Evolutionary conservation across 2,113 vertebrate species (phyloP).

Genomic region (Thomomys bottae): DNA sequence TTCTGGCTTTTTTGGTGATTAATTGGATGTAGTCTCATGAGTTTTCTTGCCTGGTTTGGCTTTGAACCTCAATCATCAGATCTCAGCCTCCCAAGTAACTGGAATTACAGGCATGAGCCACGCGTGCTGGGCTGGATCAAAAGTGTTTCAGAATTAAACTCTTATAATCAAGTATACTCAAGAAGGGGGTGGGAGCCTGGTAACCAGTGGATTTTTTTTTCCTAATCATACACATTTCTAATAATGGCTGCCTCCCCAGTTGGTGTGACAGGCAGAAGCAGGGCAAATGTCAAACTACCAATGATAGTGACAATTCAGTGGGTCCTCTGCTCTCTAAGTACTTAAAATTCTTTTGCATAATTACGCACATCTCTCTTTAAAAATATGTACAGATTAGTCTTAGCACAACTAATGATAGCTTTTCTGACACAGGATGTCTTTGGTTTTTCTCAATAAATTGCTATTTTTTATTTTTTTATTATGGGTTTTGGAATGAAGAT

Average conservation of each 20-base stretch:
- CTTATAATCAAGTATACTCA: background rate
- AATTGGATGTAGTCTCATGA: too few species aligned
- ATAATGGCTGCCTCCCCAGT: slow-evolving; percentile 53
- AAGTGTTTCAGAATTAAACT: slow-evolving; percentile 43
- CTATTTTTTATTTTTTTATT: slow-evolving; percentile 79
- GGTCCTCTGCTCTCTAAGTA: slow-evolving; percentile 31
- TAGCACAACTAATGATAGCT: slow-evolving; percentile 70
- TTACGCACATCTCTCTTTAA: slow-evolving; percentile 52
- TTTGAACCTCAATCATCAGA: too few species aligned
- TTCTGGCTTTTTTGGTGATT: too few species aligned
- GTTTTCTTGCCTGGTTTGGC: too few species aligned
- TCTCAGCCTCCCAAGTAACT: too few species aligned
- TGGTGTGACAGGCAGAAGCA: slow-evolving; percentile 77
- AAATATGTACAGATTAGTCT: slow-evolving; percentile 70
- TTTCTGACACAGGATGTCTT: slow-evolving; percentile 75
- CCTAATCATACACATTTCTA: slow-evolving; percentile 53
- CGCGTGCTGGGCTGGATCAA: background rate
- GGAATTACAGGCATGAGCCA: too few species aligned
- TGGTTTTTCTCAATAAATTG: slow-evolving; percentile 75
- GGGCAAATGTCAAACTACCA: slow-evolving; percentile 79
- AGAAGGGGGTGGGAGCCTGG: background rate
- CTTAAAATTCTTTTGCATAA: slow-evolving; percentile 70
- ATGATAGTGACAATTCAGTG: slow-evolving; percentile 55
- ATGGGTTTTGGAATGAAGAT: slow-evolving; percentile 79
- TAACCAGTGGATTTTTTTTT: background rate